Evolutionary conservation across 2,888 invertebrate genomes (phyloP).

Genomic region (Eupithecia tripunctaria): DNA sequence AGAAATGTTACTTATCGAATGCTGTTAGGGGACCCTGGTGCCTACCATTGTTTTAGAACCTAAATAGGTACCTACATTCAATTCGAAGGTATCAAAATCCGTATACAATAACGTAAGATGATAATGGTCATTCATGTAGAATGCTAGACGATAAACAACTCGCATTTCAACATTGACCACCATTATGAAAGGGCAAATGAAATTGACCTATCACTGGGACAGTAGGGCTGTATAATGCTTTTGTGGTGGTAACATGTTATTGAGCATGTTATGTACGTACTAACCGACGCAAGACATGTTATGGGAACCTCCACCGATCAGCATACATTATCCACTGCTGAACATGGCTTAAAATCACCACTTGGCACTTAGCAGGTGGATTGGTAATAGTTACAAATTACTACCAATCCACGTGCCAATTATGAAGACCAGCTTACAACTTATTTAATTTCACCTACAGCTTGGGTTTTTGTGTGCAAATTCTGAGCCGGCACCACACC

Average conservation of each 20-base stretch:
- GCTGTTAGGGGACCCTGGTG: neutral
- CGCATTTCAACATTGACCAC: slow-evolving; percentile 13
- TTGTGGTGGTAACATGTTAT: neutral
- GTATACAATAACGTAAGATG: slow-evolving; percentile 13
- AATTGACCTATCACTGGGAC: slow-evolving; percentile 6
- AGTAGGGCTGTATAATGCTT: slow-evolving; percentile 1
- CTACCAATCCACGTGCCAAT: too few relatives aligned
- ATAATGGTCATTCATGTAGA: slow-evolving; percentile 17
- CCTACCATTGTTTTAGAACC: neutral
- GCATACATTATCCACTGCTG: neutral
- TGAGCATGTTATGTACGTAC: neutral
- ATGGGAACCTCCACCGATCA: neutral
- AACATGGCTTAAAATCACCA: neutral
- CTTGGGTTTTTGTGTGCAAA: too few relatives aligned
- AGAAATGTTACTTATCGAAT: neutral
- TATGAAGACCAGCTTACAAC: too few relatives aligned
- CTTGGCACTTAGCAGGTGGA: neutral
- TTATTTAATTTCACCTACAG: too few relatives aligned
- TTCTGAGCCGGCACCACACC: too few relatives aligned
- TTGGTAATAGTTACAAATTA: too few relatives aligned
- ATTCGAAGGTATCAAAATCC: slow-evolving; percentile 12
- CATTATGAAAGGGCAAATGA: slow-evolving; percentile 8
- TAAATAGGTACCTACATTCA: neutral
- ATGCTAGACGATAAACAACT: slow-evolving; percentile 16
- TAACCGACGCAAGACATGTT: neutral